Evolutionary conservation across 1,140 invertebrate genomes (phyloP), one percentile per base, ranked within the genome.

Genomic region (Holcopasites calliopsidis): DNA sequence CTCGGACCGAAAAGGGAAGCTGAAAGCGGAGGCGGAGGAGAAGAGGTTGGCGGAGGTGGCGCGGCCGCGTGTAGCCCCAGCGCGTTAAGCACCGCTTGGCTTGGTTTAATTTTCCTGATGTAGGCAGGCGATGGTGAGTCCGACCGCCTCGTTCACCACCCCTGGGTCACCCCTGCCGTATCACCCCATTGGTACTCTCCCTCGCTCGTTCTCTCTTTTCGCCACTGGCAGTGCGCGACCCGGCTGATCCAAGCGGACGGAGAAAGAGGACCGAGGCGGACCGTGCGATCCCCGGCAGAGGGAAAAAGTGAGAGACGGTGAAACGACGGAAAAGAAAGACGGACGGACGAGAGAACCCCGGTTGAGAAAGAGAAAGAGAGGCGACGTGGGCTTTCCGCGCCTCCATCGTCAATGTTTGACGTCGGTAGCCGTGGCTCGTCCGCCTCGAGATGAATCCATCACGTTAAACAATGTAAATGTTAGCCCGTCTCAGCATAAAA

Each of bases 61-160:
- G 81, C 85, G 76, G 78, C 58, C 77, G 88, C 86, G 83, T 89
- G 88, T 91, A 89, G 90, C 89, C 88, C 87, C 88, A 90, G 86
- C 90, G 89, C 87, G 90, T 91, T 91, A 91, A 90, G 86, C 90
- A 91, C 86, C 89, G 90, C 90, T 91, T 90, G 89, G 90, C 88
- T 91, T 91, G 90, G 86, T 91, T 91, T 91, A 91, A 91, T 91
- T 91, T 91, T 91, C 90, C 88, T 91, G 90, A 91, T 91, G 90
- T 91, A 91, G 89, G 89, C 89, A 89, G 88, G 85, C 88, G 79
- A 88, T 90, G 89, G 86, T 88, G 80, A 85, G 86, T 87, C 82
- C 85, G 82, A 84, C 85, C 85, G 85, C 77, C 84, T 82, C 82
- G 83, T 83, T 85, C 84, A 83, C n/a, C n/a, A n/a, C 83, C 88